phyloP scores from a whole-genome alignment of 1,140 invertebrate species.

The Drosophila yakuba region DNA sequence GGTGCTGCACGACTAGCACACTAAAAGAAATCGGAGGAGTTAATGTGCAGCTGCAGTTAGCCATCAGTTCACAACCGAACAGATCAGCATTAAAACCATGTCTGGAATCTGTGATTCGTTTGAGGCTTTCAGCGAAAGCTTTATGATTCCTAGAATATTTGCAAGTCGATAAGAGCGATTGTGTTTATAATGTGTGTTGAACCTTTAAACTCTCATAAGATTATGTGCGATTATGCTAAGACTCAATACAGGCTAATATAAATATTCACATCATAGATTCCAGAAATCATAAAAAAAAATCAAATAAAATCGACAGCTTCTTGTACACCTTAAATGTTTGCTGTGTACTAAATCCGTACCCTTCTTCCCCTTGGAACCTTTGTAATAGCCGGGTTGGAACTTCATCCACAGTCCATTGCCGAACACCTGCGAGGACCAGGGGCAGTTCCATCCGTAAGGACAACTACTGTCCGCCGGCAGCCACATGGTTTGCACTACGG shows the following conservation, averaged over 20 bases:
- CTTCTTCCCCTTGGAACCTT: constrained; percentile 28
- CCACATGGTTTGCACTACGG: constrained; percentile 31
- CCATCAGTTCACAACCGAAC: not conserved
- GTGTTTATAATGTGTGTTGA: constrained; percentile 6
- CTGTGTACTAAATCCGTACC: constrained; percentile 10
- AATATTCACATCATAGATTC: not conserved
- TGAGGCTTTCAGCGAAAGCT: not conserved
- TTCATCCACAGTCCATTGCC: constrained; percentile 47
- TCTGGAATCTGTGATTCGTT: not conserved
- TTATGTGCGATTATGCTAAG: not conserved
- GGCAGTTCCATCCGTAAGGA: constrained; percentile 45
- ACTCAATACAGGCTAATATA: not conserved
- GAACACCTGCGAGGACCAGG: constrained; percentile 63
- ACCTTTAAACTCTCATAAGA: constrained; percentile 8
- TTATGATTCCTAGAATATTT: not conserved
- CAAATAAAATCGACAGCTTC: not conserved
- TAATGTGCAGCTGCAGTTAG: not conserved
- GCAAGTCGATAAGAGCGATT: constrained; percentile 6
- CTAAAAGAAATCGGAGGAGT: not conserved
- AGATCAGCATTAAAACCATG: not conserved
- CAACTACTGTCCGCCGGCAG: constrained; percentile 41
- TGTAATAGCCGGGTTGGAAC: constrained; percentile 21
- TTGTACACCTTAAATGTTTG: too few relatives aligned
- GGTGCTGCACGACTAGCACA: not conserved
- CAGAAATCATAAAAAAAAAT: not conserved